These are phyloP conservation scores for Eristalinus aeneus DNA, from an alignment of 2,888 invertebrate species.

Conservation along the genomic window DNA sequence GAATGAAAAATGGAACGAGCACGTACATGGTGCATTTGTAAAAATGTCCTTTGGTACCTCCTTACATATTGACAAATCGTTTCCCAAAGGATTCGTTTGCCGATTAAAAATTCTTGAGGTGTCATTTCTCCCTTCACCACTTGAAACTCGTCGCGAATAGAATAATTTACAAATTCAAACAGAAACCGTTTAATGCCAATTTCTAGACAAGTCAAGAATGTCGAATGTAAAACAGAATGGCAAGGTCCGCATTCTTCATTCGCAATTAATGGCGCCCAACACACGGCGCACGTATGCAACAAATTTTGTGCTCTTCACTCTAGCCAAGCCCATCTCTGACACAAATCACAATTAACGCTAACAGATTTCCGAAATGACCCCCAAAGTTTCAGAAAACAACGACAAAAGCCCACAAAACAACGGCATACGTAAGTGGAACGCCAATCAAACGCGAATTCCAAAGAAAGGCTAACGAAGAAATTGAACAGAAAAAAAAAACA, in stretches of 20 bases:
- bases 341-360: background rate
- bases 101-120: too few species aligned
- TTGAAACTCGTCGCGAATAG: too few species aligned
- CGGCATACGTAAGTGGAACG: slow-evolving; percentile 5
- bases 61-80: too few species aligned
- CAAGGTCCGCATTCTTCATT: background rate
- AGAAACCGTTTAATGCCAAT: too few species aligned
- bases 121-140: too few species aligned
- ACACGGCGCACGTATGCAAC: background rate
- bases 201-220: background rate
- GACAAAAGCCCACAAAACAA: background rate
- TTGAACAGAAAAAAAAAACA: background rate
- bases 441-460: background rate
- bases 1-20: too few species aligned
- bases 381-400: background rate
- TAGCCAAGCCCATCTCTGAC: background rate
- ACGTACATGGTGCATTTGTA: too few species aligned
- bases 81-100: too few species aligned
- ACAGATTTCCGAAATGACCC: background rate
- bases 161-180: too few species aligned
- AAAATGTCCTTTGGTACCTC: too few species aligned
- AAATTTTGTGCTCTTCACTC: background rate
- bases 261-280: background rate
- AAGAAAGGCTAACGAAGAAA: background rate
- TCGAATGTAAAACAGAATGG: background rate